These are phyloP conservation scores for Ailurus styani DNA, from an alignment of 2,113 vertebrate genomes.

Conservation along the genomic window DNA sequence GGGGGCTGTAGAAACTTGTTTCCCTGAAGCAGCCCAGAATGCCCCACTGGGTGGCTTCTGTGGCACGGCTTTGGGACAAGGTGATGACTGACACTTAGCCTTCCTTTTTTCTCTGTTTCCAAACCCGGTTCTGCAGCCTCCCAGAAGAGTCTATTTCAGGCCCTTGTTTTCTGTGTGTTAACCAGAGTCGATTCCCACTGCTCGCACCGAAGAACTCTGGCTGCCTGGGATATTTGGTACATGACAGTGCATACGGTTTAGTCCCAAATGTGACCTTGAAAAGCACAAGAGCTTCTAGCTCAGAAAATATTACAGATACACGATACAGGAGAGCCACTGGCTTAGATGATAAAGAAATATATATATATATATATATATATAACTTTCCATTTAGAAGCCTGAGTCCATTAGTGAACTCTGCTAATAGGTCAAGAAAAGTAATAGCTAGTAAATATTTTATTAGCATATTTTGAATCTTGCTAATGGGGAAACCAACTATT, in stretches of 20 bases:
- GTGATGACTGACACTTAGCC: background rate
- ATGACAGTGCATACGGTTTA: accelerated
- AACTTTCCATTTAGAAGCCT: constrained; percentile 80
- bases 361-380: background rate
- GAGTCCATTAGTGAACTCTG: constrained; percentile 90
- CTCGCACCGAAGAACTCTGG: no score
- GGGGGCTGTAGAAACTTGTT: accelerated
- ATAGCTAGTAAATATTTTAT: constrained; percentile 93
- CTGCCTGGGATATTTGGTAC: accelerated
- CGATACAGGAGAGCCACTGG: background rate
- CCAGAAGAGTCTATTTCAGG: background rate
- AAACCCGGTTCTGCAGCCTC: background rate
- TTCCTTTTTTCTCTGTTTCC: background rate
- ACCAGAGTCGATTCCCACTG: background rate
- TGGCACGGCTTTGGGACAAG: accelerated
- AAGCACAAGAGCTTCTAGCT: background rate
- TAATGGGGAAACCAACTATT: constrained; percentile 83
- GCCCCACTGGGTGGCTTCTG: background rate
- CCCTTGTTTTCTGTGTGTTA: background rate
- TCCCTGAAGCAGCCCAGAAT: accelerated
- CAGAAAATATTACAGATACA: background rate
- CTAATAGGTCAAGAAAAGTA: constrained; percentile 92
- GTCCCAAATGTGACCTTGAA: background rate
- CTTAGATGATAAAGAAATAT: constrained; percentile 43
- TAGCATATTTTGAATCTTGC: constrained; percentile 88